phyloP scores from a whole-genome alignment of 2,113 vertebrate species.

The Antennarius striatus region DNA sequence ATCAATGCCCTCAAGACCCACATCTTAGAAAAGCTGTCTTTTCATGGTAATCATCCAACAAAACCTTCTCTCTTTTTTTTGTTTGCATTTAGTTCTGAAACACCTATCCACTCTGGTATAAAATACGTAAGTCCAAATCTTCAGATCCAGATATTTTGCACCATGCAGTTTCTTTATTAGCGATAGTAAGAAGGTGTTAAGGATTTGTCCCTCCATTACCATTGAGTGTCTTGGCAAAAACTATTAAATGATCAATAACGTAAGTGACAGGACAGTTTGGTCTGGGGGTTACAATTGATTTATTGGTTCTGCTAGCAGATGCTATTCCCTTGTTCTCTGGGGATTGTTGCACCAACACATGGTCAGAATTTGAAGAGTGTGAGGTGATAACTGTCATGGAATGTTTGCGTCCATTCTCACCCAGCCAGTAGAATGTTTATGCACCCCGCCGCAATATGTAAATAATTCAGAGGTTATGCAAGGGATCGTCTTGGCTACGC shows the following conservation, averaged over 20 bases:
- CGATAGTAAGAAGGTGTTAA: conserved; percentile 5
- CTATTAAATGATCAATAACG: conserved; percentile 64
- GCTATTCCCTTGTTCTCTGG: conserved; percentile 14
- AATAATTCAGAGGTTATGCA: conserved; percentile 67
- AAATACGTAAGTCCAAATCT: not conserved
- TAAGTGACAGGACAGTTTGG: conserved; percentile 54
- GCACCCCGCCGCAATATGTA: conserved; percentile 56
- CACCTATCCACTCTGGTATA: not conserved
- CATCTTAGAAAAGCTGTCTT: conserved; percentile 20
- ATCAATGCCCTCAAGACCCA: conserved; percentile 16
- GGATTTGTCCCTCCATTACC: conserved; percentile 42
- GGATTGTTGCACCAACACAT: conserved; percentile 2
- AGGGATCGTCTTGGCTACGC: conserved; percentile 50
- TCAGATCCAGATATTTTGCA: not conserved
- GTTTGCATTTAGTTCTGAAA: not conserved
- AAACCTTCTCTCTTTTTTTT: not conserved
- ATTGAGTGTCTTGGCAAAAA: conserved; percentile 60
- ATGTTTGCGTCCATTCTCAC: conserved; percentile 44
- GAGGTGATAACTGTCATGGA: conserved; percentile 47
- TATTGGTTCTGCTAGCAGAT: conserved; percentile 45
- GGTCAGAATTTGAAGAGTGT: conserved; percentile 15
- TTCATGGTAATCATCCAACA: conserved; percentile 19
- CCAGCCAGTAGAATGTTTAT: conserved; percentile 43
- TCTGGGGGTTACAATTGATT: conserved; percentile 52
- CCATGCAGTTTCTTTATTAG: conserved; percentile 4